Base-by-base conservation (phyloP, 2,888 invertebrate genomes). In the Gonocerus acuteangulatus region DNA sequence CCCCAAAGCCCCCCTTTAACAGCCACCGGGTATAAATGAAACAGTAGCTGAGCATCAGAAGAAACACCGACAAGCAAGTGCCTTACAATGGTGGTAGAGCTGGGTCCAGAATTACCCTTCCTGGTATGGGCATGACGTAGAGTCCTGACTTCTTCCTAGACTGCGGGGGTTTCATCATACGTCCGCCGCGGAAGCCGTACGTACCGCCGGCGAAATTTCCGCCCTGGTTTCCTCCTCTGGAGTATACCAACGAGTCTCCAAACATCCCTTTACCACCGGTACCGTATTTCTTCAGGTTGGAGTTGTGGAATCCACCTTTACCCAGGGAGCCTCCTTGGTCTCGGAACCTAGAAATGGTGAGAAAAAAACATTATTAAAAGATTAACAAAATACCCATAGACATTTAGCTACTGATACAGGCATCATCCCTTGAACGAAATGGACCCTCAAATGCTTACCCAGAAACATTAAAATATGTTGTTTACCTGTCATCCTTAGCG, bases 291-390 rank as follows among this genome's bases (percentile, higher is more conserved):
- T 68, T 67, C 21, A 68, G 59, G 32, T 68, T 65, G 23, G 69
- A 65, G 44, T 69, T 68, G 61, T 69, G 68, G 48, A 61, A 67
- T 1, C 69, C 68, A 13, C 69, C 69, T 44, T 69, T 67, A 51
- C 65, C 66, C 1, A 67, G 69, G 19, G 69, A 66, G 19, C 70
- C 69, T 13, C 66, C 68, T 2, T 66, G 67, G 47, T 69, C 67
- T 32, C 67, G 57, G 18, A 62, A 67, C 39, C 69, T 68, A 15
- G 3, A 15, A 11, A 32, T 32, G 32, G n/a, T n/a, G n/a, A n/a
- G n/a, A n/a, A 6, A 54, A 60, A 47, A 13, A 54, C 9, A 34
- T 11, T 11, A 34, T 11, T 11, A 34, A 7, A 34, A 34, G 9
- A 11, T 11, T 34, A 34, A 7, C 7, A 7, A 34, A 7, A 34